Evolutionary conservation across 2,113 vertebrate genomes (phyloP), one percentile per base, ranked within the genome.

Genomic region (Epinephelus cyanopodus): DNA sequence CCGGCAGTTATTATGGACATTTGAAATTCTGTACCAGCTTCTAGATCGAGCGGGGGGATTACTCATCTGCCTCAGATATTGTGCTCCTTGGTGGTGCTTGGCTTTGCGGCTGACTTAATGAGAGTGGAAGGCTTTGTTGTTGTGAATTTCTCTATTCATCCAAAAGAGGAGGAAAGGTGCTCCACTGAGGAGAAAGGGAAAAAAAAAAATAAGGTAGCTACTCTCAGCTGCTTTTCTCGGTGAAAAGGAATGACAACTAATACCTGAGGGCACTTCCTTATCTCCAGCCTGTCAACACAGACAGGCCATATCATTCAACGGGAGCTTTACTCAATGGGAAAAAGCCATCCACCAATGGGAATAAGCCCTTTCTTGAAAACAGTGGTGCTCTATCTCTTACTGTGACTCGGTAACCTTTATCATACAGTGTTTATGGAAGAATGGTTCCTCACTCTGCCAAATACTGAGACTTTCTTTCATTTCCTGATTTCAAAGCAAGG

Each of bases 221-320:
- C 88, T 94, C 91, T 90, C 88, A 87, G 88, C 90, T 89, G 83
- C 93, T 93, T 93, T 92, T 84, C 86, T 87, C 73, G 60, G 87
- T 92, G 94, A 93, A 94, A 92, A 90, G 92, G 96, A 97, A 96
- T 96, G 96, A 96, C 95, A 96, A 96, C 96, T 97, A 97, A 97
- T 97, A 97, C 98, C 96, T 96, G 93, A 96, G 90, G 96, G 95
- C 95, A 94, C 94, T 94, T 94, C 84, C 93, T 96, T 97, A 98
- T 97, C 97, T 97, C 94, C 94, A 92, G 94, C 94, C 96, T 97
- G 96, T 98, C 97, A 97, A 95, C 95, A 95, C 96, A 97, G 96
- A 96, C 91, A 85, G 92, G 92, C 93, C 94, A 69, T 93, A 96
- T 97, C 96, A 96, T 96, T 96, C 96, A 95, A 93, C 87, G 48